These are phyloP conservation scores for Pseudonaja textilis DNA, from an alignment of 2,113 vertebrate genomes.

Conservation along the genomic window DNA sequence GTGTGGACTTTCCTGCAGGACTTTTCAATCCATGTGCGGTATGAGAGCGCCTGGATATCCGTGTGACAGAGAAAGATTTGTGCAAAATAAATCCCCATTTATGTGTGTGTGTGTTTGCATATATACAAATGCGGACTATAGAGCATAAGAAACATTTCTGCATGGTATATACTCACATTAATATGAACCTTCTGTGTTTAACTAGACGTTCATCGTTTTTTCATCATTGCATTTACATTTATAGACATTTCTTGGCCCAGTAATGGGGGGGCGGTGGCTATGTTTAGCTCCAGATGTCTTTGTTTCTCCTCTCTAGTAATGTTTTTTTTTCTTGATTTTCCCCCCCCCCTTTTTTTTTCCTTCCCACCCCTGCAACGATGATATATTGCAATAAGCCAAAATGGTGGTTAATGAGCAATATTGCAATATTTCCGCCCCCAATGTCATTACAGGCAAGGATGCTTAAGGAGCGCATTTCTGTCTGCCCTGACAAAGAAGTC, in stretches of 20 bases:
- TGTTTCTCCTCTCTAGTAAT: slow-evolving; percentile 54
- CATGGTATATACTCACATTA: slow-evolving; percentile 3
- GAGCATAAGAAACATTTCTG: background rate
- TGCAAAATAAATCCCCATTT: background rate
- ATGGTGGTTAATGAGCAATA: background rate
- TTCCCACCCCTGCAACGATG: background rate
- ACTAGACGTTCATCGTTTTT: slow-evolving; percentile 16
- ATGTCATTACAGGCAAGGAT: background rate
- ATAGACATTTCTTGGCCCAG: slow-evolving; percentile 57
- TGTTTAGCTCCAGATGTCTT: slow-evolving; percentile 49
- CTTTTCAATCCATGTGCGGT: background rate
- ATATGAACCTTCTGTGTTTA: slow-evolving; percentile 12
- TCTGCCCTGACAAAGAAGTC: background rate
- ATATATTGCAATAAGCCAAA: background rate
- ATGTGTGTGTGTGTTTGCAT: slow-evolving; percentile 20
- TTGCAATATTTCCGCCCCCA: background rate
- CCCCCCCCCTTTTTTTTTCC: background rate
- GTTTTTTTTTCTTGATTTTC: slow-evolving; percentile 19
- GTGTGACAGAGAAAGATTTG: background rate
- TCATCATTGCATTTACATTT: slow-evolving; percentile 39
- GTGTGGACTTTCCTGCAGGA: slow-evolving; percentile 27
- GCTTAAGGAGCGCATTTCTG: background rate
- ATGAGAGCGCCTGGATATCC: background rate
- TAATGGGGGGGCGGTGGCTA: background rate
- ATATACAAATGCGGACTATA: slow-evolving; percentile 25